Conservation (phyloP, 2,888 invertebrate genomes). For the Stenichneumon culpator region DNA sequence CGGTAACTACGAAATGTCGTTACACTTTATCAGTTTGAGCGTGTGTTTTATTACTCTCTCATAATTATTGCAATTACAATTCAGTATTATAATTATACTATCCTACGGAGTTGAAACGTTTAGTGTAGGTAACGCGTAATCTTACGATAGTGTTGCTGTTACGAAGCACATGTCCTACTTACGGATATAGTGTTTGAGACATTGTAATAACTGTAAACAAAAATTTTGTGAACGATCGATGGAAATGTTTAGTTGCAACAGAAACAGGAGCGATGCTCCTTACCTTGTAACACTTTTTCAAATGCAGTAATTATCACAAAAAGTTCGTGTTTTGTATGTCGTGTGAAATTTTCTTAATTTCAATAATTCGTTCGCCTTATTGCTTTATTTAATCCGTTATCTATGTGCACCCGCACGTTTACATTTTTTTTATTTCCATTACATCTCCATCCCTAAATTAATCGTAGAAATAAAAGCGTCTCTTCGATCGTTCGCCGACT, state of each 20-base stretch:
- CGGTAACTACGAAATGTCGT: neutral
- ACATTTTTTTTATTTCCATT: conserved; percentile 6
- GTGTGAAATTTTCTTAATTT: conserved; percentile 6
- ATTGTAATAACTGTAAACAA: conserved; percentile 27
- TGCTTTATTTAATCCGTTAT: conserved; percentile 49
- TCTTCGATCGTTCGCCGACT: conserved; percentile 40
- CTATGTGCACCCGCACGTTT: neutral
- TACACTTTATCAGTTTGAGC: conserved; percentile 69
- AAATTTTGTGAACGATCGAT: conserved; percentile 38
- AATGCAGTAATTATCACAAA: conserved; percentile 60
- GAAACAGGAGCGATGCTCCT: conserved; percentile 18
- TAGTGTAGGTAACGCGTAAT: conserved; percentile 66
- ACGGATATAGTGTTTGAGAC: conserved; percentile 50
- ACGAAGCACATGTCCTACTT: conserved; percentile 42
- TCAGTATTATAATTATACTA: conserved; percentile 69
- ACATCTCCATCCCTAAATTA: neutral
- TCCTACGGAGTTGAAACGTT: conserved; percentile 64
- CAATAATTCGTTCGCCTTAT: conserved; percentile 33
- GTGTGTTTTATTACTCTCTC: conserved; percentile 76
- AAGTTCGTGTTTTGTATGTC: conserved; percentile 45
- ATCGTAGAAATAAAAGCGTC: conserved; percentile 33
- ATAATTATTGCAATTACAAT: conserved; percentile 79
- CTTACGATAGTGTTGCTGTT: conserved; percentile 56
- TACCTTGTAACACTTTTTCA: neutral
- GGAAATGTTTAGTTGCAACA: conserved; percentile 24